Conservation (phyloP, 2,797 vertebrate species). For the Eidolon dupreanum region DNA sequence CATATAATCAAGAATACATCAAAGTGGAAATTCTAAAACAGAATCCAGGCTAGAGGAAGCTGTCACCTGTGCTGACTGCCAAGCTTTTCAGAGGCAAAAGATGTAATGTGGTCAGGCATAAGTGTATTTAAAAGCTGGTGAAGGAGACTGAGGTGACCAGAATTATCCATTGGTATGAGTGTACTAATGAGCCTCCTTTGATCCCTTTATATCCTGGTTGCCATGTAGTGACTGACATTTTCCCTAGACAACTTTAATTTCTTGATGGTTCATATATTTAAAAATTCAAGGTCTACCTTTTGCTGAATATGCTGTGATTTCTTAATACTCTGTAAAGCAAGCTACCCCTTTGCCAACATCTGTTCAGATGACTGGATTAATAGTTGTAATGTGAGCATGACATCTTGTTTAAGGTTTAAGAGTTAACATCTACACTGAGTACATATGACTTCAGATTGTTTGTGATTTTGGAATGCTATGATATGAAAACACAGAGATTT, state of each 20-base stretch:
- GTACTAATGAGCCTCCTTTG: neutral
- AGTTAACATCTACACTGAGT: neutral
- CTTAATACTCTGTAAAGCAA: neutral
- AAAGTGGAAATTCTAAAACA: neutral
- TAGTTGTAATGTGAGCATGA: neutral
- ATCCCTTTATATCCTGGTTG: neutral
- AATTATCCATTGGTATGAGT: neutral
- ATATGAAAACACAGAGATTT: neutral
- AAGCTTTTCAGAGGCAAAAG: neutral
- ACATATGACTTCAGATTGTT: neutral
- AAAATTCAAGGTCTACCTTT: neutral
- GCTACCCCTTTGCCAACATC: neutral
- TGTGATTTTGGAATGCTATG: neutral
- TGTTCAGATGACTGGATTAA: neutral
- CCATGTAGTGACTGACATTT: neutral
- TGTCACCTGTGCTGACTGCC: neutral
- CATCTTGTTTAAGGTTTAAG: neutral
- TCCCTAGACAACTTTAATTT: neutral
- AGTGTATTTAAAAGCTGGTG: neutral
- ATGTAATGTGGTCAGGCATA: neutral
- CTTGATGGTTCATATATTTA: neutral
- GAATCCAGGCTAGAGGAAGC: neutral
- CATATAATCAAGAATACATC: neutral
- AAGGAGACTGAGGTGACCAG: neutral
- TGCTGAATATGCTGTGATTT: neutral